Evolutionary conservation across 2,888 invertebrate genomes (phyloP).

Genomic region (Arrhopalites spinosus): DNA sequence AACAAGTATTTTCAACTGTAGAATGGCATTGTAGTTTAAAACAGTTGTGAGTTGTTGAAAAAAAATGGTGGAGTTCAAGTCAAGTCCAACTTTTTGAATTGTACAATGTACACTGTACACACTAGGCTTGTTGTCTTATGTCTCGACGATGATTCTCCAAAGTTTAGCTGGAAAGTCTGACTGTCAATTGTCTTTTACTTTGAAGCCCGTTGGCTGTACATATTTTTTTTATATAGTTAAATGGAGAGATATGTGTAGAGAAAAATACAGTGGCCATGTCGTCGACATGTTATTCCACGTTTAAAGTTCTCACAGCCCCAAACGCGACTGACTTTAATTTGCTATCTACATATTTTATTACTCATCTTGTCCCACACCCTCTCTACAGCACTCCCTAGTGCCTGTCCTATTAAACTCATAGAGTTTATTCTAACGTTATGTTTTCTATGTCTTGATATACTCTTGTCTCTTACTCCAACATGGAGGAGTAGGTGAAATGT

Average conservation of each 20-base stretch:
- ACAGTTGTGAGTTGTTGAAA: no score
- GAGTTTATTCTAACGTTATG: neutral
- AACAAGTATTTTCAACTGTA: no score
- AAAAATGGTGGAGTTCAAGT: no score
- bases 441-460: no score
- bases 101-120: no score
- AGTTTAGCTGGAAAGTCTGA: neutral
- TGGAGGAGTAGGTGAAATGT: neutral
- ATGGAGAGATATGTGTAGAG: no score
- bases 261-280: neutral
- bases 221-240: no score
- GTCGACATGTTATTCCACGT: neutral
- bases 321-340: constrained; percentile 6
- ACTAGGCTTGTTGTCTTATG: no score
- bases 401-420: neutral
- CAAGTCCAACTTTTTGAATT: no score
- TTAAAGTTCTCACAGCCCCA: neutral
- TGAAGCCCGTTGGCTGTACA: neutral
- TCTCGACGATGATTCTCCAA: no score
- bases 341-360: constrained; percentile 22
- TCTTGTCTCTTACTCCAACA: neutral
- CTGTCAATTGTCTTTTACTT: neutral
- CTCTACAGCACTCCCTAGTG: neutral
- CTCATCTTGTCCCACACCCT: constrained; percentile 4
- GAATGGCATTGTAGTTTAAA: no score